These are phyloP conservation scores for Lycocorax pyrrhopterus DNA, from an alignment of 2,113 vertebrate genomes.

Conservation along the genomic window DNA sequence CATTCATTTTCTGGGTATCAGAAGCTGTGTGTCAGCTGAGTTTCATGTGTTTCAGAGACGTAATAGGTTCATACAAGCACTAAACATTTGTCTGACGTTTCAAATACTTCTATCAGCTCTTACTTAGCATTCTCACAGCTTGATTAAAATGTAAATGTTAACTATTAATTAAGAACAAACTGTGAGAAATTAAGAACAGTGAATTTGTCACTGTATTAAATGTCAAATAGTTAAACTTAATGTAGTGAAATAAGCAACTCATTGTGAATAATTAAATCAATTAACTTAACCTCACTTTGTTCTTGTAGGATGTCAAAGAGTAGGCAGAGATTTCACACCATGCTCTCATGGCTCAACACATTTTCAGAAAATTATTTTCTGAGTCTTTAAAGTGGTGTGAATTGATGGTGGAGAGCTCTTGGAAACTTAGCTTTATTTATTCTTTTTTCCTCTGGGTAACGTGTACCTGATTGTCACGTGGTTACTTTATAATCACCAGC, in stretches of 20 bases:
- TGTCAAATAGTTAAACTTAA: constrained; percentile 18
- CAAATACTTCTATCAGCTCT: background rate
- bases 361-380: background rate
- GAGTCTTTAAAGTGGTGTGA: background rate
- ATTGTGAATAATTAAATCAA: constrained; percentile 33
- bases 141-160: constrained; percentile 21
- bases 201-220: constrained; percentile 23
- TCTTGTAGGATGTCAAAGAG: background rate
- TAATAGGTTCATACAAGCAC: background rate
- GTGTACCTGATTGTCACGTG: background rate
- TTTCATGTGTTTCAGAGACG: background rate
- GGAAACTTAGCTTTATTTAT: background rate
- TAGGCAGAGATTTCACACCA: constrained; percentile 17
- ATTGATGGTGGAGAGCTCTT: background rate
- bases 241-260: constrained; percentile 1
- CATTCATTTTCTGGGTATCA: background rate
- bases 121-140: background rate
- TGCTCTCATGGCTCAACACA: background rate
- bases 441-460: background rate
- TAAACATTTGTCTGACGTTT: background rate
- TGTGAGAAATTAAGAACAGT: background rate
- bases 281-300: constrained; percentile 18
- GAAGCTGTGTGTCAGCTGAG: background rate
- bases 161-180: constrained; percentile 3
- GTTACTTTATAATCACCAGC: background rate